Conservation (phyloP, 1,140 invertebrate genomes). For the Dicyema japonicum region DNA sequence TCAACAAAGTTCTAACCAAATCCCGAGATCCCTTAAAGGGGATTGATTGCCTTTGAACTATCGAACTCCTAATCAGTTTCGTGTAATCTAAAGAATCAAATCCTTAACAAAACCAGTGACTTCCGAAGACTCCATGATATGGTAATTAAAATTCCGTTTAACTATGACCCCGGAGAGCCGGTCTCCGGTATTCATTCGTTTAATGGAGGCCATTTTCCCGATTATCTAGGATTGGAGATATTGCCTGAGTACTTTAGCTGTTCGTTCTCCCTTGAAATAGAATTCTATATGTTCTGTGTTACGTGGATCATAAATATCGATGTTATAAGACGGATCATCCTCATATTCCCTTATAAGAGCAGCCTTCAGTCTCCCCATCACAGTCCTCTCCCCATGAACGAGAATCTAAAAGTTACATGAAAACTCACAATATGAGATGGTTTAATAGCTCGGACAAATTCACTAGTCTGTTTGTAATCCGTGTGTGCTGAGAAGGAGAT, state of each 20-base stretch:
- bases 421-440: conserved; percentile 55
- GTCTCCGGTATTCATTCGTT: too few species aligned
- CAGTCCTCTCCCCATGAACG: conserved; percentile 90
- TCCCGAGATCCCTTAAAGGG: too few species aligned
- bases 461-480: conserved; percentile 87
- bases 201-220: conserved; percentile 40
- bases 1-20: too few species aligned
- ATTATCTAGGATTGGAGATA: conserved; percentile 43
- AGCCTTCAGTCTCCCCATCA: conserved; percentile 74
- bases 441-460: conserved; percentile 65
- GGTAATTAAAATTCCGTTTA: conserved; percentile 89
- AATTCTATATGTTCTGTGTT: conserved; percentile 70
- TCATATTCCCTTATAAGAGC: conserved; percentile 72
- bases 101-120: too few species aligned
- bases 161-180: conserved; percentile 63
- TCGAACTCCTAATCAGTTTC: too few species aligned
- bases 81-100: too few species aligned
- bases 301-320: conserved; percentile 66
- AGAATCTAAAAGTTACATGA: conserved; percentile 25
- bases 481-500: conserved; percentile 97
- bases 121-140: too few species aligned
- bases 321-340: conserved; percentile 41
- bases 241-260: conserved; percentile 78
- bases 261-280: conserved; percentile 78
- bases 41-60: too few species aligned